These are phyloP conservation scores for Andrena bicolor DNA, from an alignment of 2,888 invertebrate species.

Conservation along the genomic window DNA sequence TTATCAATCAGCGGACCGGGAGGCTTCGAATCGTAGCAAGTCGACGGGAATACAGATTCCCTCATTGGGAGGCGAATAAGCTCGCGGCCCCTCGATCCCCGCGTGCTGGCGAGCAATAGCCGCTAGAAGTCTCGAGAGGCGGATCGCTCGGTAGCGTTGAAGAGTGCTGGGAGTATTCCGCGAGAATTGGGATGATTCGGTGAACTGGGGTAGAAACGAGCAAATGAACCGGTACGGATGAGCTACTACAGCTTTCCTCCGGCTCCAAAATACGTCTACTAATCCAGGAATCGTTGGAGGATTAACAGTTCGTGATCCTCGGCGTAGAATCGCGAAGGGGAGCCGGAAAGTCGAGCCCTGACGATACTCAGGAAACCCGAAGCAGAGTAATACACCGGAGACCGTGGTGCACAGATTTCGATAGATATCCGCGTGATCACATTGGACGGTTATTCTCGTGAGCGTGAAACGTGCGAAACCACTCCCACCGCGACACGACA, in stretches of 20 bases:
- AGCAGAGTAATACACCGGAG: not conserved
- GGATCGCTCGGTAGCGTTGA: not conserved
- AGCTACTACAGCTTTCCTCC: no score
- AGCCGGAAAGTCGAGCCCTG: not conserved
- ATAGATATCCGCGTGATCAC: not conserved
- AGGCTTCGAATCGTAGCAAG: conserved; percentile 7
- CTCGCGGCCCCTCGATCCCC: not conserved
- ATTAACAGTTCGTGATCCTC: not conserved
- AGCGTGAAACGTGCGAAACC: conserved; percentile 5
- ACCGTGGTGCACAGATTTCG: not conserved
- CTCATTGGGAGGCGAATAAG: not conserved
- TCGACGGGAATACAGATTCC: conserved; percentile 26
- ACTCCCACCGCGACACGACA: not conserved
- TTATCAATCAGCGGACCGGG: conserved; percentile 22
- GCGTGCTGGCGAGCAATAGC: not conserved
- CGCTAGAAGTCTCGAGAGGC: conserved; percentile 1
- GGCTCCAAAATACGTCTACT: no score
- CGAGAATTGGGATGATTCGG: not conserved
- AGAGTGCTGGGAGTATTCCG: not conserved
- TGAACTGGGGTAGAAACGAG: not conserved
- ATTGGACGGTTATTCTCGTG: not conserved
- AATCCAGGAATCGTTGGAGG: not conserved
- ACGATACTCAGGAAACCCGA: not conserved
- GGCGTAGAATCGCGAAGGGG: not conserved
- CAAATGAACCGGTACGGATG: not conserved